Percentiles rank a stretch among this genome's conserved stretches.
Conservation (phyloP, 2,888 invertebrate species). For the Drosophila incognita region DNA sequence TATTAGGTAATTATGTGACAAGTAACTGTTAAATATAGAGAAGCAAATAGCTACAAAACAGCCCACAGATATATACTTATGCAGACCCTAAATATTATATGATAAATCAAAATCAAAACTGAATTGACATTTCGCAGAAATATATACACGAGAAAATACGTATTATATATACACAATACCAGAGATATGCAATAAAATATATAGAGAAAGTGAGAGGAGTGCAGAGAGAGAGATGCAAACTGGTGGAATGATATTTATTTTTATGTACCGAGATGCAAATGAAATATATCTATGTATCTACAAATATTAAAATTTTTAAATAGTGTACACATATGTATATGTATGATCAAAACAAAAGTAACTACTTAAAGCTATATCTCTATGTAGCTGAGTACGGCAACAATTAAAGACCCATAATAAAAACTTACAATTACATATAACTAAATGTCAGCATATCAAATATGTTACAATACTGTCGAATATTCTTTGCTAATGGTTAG, state of each 20-base stretch:
- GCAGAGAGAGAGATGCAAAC: constrained; percentile 24
- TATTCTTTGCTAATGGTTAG: constrained; percentile 14
- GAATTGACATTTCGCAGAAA: constrained; percentile 36
- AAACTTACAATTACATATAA: constrained; percentile 55
- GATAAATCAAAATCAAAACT: constrained; percentile 19
- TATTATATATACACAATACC: constrained; percentile 40
- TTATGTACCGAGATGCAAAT: constrained; percentile 61
- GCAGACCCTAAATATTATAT: constrained; percentile 45
- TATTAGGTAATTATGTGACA: constrained; percentile 31
- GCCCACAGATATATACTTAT: constrained; percentile 68
- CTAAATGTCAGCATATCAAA: constrained; percentile 73
- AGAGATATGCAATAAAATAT: constrained; percentile 27
- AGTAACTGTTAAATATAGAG: constrained; percentile 38
- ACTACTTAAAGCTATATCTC: constrained; percentile 36
- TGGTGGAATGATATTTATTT: constrained; percentile 65
- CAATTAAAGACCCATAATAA: constrained; percentile 59
- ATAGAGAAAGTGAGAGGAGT: constrained; percentile 29
- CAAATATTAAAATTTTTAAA: constrained; percentile 37
- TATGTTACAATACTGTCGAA: constrained; percentile 53
- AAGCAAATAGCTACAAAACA: constrained; percentile 46
- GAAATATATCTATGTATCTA: constrained; percentile 45
- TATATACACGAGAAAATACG: constrained; percentile 31
- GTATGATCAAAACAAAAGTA: constrained; percentile 21
- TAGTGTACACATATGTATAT: constrained; percentile 30
- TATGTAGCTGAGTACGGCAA: constrained; percentile 34